phyloP scores from a whole-genome alignment of 2,113 vertebrate genomes.

The Oryzias melastigma region DNA sequence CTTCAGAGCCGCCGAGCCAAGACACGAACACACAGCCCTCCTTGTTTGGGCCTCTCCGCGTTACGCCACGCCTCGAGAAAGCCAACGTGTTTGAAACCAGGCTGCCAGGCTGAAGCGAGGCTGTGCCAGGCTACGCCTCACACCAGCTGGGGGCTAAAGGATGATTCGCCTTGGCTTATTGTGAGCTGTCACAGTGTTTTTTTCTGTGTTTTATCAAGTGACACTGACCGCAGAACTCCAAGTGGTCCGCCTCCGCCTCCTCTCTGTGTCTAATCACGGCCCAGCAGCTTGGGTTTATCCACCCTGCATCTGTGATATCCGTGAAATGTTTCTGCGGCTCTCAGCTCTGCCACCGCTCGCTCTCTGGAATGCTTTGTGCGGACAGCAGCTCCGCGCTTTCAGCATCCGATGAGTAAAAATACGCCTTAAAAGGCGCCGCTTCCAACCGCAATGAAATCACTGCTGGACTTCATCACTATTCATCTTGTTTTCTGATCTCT shows the following conservation, averaged over 20 bases:
- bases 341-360: constrained; percentile 5
- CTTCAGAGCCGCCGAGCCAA: constrained; percentile 37
- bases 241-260: constrained; percentile 18
- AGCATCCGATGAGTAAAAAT: background rate
- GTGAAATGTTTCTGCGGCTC: constrained; percentile 41
- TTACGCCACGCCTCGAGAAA: constrained; percentile 14
- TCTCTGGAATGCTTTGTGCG: constrained; percentile 5
- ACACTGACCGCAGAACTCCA: constrained; percentile 22
- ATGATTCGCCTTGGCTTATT: constrained; percentile 18
- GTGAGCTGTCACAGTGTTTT: constrained; percentile 32
- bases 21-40: constrained; percentile 37
- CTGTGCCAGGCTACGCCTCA: constrained; percentile 25
- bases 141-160: constrained; percentile 37
- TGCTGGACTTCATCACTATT: background rate
- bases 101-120: constrained; percentile 13
- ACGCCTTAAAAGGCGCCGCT: background rate
- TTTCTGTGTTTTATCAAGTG: constrained; percentile 26
- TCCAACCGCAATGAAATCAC: constrained; percentile 5
- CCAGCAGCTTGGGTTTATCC: constrained; percentile 34
- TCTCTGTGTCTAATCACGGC: constrained; percentile 39
- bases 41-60: constrained; percentile 30
- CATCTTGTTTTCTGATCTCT: constrained; percentile 14
- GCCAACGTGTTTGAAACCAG: constrained; percentile 12
- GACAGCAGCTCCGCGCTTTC: constrained; percentile 5
- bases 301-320: constrained; percentile 37